phyloP scores from a whole-genome alignment of 1,140 invertebrate genomes.

The Portunus trituberculatus region DNA sequence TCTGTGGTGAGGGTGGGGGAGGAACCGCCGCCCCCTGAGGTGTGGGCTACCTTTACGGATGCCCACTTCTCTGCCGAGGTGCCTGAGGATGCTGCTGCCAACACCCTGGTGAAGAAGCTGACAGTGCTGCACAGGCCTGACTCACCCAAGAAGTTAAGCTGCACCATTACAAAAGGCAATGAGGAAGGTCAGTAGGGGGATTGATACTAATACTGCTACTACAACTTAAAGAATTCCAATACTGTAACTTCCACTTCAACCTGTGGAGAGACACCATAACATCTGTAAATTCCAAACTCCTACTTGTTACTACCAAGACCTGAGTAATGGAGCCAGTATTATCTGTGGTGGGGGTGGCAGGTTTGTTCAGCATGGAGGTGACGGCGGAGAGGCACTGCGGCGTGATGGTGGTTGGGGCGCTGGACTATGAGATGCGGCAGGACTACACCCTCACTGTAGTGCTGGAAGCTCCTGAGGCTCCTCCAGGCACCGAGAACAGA shows the following conservation, averaged over 20 bases:
- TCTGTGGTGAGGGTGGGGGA: constrained; percentile 46
- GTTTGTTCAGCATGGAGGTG: constrained; percentile 48
- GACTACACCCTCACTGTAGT: constrained; percentile 42
- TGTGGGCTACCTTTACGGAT: constrained; percentile 61
- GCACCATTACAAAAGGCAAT: constrained; percentile 55
- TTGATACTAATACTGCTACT: no score
- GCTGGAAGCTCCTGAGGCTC: constrained; percentile 57
- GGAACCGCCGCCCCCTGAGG: constrained; percentile 28
- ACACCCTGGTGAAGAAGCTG: constrained; percentile 56
- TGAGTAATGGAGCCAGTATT: no score
- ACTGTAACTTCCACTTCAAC: no score
- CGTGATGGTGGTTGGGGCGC: neutral
- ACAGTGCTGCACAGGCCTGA: constrained; percentile 58
- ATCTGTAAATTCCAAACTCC: no score
- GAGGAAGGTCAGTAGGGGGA: constrained; percentile 27
- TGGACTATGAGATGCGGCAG: constrained; percentile 52
- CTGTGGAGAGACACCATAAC: no score
- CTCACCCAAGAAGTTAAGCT: neutral
- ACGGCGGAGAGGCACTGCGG: constrained; percentile 63
- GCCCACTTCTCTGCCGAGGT: constrained; percentile 56
- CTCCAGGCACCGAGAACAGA: constrained; percentile 53
- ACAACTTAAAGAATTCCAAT: no score
- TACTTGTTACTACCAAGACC: no score
- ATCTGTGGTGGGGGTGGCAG: constrained; percentile 1
- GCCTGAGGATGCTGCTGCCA: constrained; percentile 25